phyloP scores from a whole-genome alignment of 2,888 invertebrate genomes.

The Drosophila mayaguana region DNA sequence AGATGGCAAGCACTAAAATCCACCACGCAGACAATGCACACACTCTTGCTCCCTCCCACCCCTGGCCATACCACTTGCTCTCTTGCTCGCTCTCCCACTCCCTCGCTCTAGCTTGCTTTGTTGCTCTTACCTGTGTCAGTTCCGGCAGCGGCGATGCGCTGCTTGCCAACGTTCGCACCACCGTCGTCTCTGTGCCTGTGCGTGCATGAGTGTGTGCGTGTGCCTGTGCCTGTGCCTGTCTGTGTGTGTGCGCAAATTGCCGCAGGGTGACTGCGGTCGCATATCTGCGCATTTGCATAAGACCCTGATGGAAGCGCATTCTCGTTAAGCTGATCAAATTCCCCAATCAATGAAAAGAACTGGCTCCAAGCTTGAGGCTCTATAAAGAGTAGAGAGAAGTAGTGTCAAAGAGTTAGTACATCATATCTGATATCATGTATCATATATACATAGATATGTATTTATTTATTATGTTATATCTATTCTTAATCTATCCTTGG shows the following conservation, averaged over 20 bases:
- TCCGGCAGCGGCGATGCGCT: conserved; percentile 66
- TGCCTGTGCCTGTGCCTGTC: conserved; percentile 8
- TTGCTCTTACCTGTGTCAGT: conserved; percentile 66
- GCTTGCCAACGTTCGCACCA: conserved; percentile 66
- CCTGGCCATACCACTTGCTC: neutral
- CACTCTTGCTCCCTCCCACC: conserved; percentile 4
- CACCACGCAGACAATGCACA: neutral
- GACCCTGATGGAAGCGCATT: conserved; percentile 64
- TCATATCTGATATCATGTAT: too few relatives aligned
- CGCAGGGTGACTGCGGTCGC: conserved; percentile 53
- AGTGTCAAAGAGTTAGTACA: too few relatives aligned
- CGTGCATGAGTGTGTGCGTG: conserved; percentile 16
- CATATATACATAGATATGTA: too few relatives aligned
- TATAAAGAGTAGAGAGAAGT: neutral
- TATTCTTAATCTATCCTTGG: too few relatives aligned
- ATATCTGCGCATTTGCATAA: conserved; percentile 66
- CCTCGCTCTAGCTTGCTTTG: neutral
- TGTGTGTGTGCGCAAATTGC: conserved; percentile 32
- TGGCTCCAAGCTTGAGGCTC: neutral
- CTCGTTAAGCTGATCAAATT: neutral
- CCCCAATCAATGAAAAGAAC: neutral
- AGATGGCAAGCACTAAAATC: neutral
- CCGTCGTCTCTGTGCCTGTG: conserved; percentile 9
- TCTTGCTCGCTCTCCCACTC: conserved; percentile 6
- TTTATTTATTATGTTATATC: too few relatives aligned